Conservation (phyloP, 1,140 invertebrate species). For the Halictus rubicundus region DNA sequence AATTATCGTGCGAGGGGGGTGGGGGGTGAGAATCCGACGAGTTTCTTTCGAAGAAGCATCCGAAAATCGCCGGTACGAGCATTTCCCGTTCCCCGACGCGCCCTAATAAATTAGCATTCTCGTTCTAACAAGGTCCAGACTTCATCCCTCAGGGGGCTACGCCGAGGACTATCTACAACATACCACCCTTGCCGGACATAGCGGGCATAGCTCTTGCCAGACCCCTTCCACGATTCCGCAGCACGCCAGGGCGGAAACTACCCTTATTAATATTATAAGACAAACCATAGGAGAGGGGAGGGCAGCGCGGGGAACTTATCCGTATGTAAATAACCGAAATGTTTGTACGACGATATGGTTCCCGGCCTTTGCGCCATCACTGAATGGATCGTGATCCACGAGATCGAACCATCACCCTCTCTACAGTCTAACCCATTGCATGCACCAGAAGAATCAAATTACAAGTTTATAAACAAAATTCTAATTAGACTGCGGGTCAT, state of each 20-base stretch:
- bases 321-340: constrained; percentile 74
- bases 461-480: too few species aligned
- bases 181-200: constrained; percentile 79
- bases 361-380: background rate
- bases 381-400: background rate
- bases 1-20: background rate
- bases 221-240: constrained; percentile 68
- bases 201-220: constrained; percentile 78
- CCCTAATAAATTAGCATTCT: constrained; percentile 81
- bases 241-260: constrained; percentile 73
- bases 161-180: constrained; percentile 75
- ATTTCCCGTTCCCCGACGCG: constrained; percentile 56
- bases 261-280: constrained; percentile 80
- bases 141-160: constrained; percentile 75
- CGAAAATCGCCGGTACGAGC: constrained; percentile 57
- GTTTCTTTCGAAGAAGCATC: constrained; percentile 62
- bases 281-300: constrained; percentile 63
- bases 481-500: too few species aligned
- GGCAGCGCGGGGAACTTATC: constrained; percentile 34
- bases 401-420: too few species aligned
- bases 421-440: too few species aligned
- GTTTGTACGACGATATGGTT: constrained; percentile 64
- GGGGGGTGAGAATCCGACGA: background rate
- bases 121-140: constrained; percentile 79
- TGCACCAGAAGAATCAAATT: too few species aligned